A percentile compares a stretch with the other conserved stretches of the same genome.
phyloP scores from a whole-genome alignment of 2,797 vertebrate genomes.

The Pterois miles region DNA sequence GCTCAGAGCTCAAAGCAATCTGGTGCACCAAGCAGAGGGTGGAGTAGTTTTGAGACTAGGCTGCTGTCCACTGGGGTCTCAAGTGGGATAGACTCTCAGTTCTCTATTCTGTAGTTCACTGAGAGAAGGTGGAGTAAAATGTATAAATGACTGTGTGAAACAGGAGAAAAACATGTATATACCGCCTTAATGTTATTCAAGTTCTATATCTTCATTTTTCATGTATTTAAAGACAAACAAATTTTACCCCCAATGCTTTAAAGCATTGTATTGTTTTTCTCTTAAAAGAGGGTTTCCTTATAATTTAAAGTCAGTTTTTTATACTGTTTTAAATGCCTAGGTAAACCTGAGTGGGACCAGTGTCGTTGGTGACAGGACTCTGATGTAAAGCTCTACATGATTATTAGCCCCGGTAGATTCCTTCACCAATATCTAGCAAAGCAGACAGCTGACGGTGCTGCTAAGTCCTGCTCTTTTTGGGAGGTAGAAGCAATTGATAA shows the following conservation, averaged over 20 bases:
- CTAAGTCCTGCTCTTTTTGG: conserved; percentile 67
- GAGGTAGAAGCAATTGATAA: conserved; percentile 35
- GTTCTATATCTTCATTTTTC: conserved; percentile 80
- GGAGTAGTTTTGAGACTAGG: conserved; percentile 49
- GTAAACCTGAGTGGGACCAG: conserved; percentile 81
- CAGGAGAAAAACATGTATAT: conserved; percentile 84
- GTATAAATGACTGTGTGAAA: conserved; percentile 74
- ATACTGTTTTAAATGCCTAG: conserved; percentile 80
- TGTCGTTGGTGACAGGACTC: conserved; percentile 73
- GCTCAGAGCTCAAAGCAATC: conserved; percentile 35
- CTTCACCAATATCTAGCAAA: conserved; percentile 61
- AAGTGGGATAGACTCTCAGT: conserved; percentile 51
- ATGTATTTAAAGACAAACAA: conserved; percentile 80
- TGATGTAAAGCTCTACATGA: conserved; percentile 62
- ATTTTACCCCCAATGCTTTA: conserved; percentile 77
- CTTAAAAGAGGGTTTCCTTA: conserved; percentile 79
- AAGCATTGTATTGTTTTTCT: conserved; percentile 78
- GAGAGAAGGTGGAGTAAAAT: conserved; percentile 62
- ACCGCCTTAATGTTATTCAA: conserved; percentile 92
- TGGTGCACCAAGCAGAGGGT: conserved; percentile 28
- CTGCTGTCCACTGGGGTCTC: conserved; percentile 56
- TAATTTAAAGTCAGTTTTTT: conserved; percentile 81
- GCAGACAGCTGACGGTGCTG: conserved; percentile 68
- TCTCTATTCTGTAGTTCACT: conserved; percentile 63
- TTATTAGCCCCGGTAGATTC: conserved; percentile 64